These are phyloP conservation scores for Pantala flavescens DNA, from an alignment of 1,140 invertebrate species.

Conservation along the genomic window DNA sequence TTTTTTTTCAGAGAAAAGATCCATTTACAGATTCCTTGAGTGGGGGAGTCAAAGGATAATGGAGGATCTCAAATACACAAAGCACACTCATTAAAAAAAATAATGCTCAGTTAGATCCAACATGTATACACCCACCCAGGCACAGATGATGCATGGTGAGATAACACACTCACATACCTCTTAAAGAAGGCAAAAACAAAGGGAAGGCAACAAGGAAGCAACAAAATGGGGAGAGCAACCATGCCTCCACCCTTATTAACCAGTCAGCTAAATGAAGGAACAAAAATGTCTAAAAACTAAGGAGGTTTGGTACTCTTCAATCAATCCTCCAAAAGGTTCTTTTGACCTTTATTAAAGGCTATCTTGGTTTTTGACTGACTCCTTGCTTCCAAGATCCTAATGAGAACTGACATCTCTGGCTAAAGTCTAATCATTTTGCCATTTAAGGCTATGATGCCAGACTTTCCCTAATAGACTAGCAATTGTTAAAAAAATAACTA, in stretches of 20 bases:
- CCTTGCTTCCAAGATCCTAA: too few species aligned
- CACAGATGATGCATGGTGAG: background rate
- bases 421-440: background rate
- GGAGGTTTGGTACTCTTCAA: too few species aligned
- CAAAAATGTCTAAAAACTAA: too few species aligned
- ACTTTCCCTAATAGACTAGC: background rate
- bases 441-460: background rate
- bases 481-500: background rate
- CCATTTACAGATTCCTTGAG: background rate
- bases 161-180: slow-evolving; percentile 1
- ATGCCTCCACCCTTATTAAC: too few species aligned
- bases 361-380: too few species aligned
- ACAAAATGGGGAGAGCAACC: too few species aligned
- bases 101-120: background rate
- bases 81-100: background rate
- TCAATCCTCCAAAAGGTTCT: too few species aligned
- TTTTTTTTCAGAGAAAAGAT: background rate
- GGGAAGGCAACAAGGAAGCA: too few species aligned
- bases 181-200: too few species aligned
- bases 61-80: background rate
- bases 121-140: background rate
- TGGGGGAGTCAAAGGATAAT: background rate
- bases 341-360: too few species aligned
- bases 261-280: too few species aligned
- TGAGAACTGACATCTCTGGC: background rate